phyloP scores from a whole-genome alignment of 2,888 invertebrate species.

The Phytoseiulus persimilis region DNA sequence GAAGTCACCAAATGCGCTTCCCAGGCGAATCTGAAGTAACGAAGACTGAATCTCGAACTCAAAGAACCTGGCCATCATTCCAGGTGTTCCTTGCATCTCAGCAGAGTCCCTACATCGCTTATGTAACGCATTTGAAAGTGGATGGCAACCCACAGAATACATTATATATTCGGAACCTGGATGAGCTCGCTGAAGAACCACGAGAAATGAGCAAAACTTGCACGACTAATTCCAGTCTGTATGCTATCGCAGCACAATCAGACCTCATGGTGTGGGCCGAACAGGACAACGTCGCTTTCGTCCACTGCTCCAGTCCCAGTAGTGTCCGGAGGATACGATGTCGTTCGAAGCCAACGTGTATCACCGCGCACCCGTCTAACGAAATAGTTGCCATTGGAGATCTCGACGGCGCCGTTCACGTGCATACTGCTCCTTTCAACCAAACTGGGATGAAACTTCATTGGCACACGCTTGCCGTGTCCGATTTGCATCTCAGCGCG shows the following conservation, averaged over 20 bases:
- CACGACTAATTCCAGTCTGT: neutral
- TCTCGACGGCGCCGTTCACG: neutral
- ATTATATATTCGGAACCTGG: conserved; percentile 5
- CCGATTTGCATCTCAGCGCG: conserved; percentile 10
- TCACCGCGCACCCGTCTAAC: neutral
- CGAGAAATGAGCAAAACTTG: neutral
- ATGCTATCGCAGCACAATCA: neutral
- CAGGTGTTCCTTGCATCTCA: conserved; percentile 16
- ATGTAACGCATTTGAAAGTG: conserved; percentile 7
- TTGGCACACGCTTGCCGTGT: conserved; percentile 19
- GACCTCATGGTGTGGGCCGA: conserved; percentile 15
- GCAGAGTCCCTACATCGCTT: conserved; percentile 6
- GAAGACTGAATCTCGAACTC: too few species aligned
- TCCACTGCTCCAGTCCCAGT: neutral
- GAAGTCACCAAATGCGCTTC: too few species aligned
- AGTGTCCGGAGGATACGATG: neutral
- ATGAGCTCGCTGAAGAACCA: neutral
- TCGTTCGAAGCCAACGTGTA: neutral
- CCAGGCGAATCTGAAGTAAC: too few species aligned
- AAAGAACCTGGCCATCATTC: too few species aligned
- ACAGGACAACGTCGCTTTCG: neutral
- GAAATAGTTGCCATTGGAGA: conserved; percentile 14
- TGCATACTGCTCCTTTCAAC: conserved; percentile 12
- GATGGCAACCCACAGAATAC: neutral
- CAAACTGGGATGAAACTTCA: conserved; percentile 17